Evolutionary conservation across 2,113 vertebrate species (phyloP), one percentile per base, ranked within the genome.

Genomic region (Aspiorhynchus laticeps): DNA sequence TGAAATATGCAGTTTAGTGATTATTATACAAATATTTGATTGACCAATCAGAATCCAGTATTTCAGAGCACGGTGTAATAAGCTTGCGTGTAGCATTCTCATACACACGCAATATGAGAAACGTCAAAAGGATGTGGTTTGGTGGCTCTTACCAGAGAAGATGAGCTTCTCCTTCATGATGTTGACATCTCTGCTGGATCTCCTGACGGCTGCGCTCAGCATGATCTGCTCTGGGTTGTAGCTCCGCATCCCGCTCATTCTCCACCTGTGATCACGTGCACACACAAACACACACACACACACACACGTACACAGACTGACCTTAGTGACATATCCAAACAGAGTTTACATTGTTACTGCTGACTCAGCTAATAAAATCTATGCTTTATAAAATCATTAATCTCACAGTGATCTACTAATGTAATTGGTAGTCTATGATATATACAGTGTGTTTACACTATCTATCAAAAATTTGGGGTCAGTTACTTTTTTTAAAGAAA

Each of bases 161-260:
- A 99, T 99, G 19, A 99, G 96, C 89, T 99, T 99, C 93, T 99
- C 98, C 92, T 99, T 99, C 98, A 99, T 99, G 93, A 99, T 97
- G 91, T 97, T 98, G 91, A 99, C 96, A 0, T 99, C 98, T 63
- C 96, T 94, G 93, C 97, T 99, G 88, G 96, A 95, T 71, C 97
- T 93, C 88, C 94, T 93, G 59, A 98, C 98, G 0, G 98, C 96
- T 0, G 98, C 97, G 0, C 97, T 99, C 90, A 99, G 96, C 98
- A 99, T 99, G 93, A 99, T 99, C 94, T 99, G 98, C 88, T 99
- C 98, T 0, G 98, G 98, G 93, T 99, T 99, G 92, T 99, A 99
- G 89, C 96, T 97, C 85, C 92, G 95, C 89, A 99, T 98, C 77
- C 96, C 96, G 11, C 97, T 97, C 86, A 97, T 92, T 56, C 97